Evolutionary conservation across 2,888 invertebrate species (phyloP), one percentile per base, ranked within the genome.

Genomic region (Limenitis camilla): DNA sequence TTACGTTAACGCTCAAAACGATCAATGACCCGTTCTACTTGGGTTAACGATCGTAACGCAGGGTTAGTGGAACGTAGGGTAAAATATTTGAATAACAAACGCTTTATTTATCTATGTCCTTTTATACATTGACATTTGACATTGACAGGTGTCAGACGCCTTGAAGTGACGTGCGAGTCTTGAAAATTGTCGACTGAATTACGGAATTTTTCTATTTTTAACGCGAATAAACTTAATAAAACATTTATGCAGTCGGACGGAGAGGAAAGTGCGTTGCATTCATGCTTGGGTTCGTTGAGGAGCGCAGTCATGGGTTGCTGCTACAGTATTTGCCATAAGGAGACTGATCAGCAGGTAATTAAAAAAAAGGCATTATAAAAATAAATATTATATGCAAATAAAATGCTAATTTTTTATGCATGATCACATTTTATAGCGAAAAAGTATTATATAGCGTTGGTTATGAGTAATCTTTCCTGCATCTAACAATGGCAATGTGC

Each of bases 241-340:
- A 79, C 71, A 84, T 77, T 78, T 76, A 87, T 87, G 86, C 86
- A 86, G 84, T 76, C 85, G 57, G 77, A 79, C 74, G 79, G 79
- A 57, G 84, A 82, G 65, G 82, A 82, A 65, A 73, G 71, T 63
- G 63, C 77, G 67, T 68, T 85, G 78, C 84, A 83, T 81, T 85
- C 85, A 82, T 87, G 86, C 78, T 86, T 85, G 79, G 77, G 78
- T 65, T 82, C 83, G 54, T 65, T 86, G 59, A 86, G 79, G 71
- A 83, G 59, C 65, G 80, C 84, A 70, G 82, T 83, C 71, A 91
- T 91, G 91, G 91, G 91, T 66, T 91, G 91, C 77, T 93, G 92
- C 76, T 92, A 91, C 76, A 92, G 92, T 79, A 90, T 92, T 68
- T 92, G 92, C 74, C 91, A 92, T 69, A 92, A 92, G 77, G 92